Evolutionary conservation across 2,888 invertebrate species (phyloP), one percentile per base, ranked within the genome.

Genomic region (Drosophila ustulata): DNA sequence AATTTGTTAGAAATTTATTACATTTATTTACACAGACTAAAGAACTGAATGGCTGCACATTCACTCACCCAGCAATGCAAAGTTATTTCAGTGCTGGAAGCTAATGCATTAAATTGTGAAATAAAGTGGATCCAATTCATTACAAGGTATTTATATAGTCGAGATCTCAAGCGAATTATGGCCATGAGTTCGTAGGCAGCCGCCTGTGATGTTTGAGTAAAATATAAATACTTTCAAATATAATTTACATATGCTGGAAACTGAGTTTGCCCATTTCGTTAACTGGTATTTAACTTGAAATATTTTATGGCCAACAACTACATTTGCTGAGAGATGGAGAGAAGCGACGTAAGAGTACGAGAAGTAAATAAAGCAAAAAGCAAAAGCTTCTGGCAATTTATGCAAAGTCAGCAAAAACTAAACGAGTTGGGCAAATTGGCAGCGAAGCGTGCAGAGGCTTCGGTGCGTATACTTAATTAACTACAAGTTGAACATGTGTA

Each of bases 381-480:
- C 26, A 37, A 45, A 52, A 59, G 67, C 70, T 65, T 45, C 52
- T 53, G 64, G 66, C 56, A 87, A 71, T 80, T 73, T 84, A 78
- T 82, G 85, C 85, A 80, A 73, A 80, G 80, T 84, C 85, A 87
- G 80, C 82, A 69, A 80, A 68, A 75, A 73, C 81, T 75, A 69
- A 75, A 66, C 70, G 66, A 80, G 47, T 64, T 62, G 63, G 37
- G 49, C 43, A 74, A 75, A 71, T 61, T 65, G 67, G 46, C 52
- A 61, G 32, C 39, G 63, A 74, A 68, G 59, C 59, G 9, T 56
- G 70, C 58, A 39, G 45, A 74, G 74, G 50, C 66, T 53, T 56
- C 66, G 55, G 56, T 80, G 80, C 80, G 78, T 85, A 74, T 78
- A 80, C 85, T 88, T 88, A 88, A 84, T 87, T 87, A 87, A 85